Conservation (phyloP, 2,113 vertebrate species). For the Chaetodon auriga region DNA sequence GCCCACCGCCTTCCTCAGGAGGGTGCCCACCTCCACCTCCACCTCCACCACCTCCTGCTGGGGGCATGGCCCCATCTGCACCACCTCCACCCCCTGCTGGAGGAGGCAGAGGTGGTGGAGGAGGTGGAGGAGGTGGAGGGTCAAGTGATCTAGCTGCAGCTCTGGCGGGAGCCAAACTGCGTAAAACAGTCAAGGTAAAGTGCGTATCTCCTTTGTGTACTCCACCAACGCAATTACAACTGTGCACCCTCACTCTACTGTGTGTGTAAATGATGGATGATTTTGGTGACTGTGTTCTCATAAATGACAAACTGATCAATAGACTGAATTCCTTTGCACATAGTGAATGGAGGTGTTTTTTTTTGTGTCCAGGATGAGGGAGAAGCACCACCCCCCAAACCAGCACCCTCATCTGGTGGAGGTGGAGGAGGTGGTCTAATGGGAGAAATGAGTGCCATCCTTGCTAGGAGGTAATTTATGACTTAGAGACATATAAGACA, state of each 20-base stretch:
- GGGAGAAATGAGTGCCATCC: conserved; percentile 90
- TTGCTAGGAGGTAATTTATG: conserved; percentile 85
- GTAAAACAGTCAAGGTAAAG: conserved; percentile 86
- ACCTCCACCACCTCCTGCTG: conserved; percentile 55
- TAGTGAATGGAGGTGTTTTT: conserved; percentile 5
- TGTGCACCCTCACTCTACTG: background rate
- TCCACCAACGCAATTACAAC: background rate
- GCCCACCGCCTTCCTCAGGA: background rate
- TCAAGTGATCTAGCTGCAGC: conserved; percentile 79
- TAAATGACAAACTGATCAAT: background rate
- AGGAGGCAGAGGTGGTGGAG: conserved; percentile 51
- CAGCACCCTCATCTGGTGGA: conserved; percentile 64
- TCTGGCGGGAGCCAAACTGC: conserved; percentile 87
- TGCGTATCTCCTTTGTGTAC: background rate
- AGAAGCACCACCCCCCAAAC: conserved; percentile 70
- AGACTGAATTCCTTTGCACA: background rate
- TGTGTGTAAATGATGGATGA: background rate
- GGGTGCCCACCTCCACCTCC: conserved; percentile 52
- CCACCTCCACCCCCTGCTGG: conserved; percentile 62
- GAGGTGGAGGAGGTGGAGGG: conserved; percentile 66
- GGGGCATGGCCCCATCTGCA: conserved; percentile 45
- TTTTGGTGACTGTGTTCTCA: background rate
- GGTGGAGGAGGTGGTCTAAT: conserved; percentile 84
- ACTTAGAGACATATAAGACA: background rate
- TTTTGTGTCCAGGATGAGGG: conserved; percentile 78